A percentile compares a stretch with the other conserved stretches of the same genome.
Evolutionary conservation across 2,113 vertebrate genomes (phyloP).

Genomic region (Apodemus sylvaticus): DNA sequence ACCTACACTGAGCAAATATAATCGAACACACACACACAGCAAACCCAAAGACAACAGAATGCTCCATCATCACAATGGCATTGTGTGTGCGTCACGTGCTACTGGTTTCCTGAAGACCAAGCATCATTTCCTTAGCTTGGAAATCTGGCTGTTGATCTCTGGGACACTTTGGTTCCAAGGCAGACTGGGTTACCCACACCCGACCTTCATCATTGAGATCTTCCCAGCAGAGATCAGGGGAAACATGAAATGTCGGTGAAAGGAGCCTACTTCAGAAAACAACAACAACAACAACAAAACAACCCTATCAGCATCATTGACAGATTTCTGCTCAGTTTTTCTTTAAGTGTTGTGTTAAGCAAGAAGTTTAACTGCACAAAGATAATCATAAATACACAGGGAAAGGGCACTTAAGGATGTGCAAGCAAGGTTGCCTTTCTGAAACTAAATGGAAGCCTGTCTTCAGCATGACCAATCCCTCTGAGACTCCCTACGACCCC

Average conservation of each 20-base stretch:
- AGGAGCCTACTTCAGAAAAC: neutral
- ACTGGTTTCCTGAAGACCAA: neutral
- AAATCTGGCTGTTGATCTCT: neutral
- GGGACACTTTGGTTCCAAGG: neutral
- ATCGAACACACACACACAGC: rapidly evolving
- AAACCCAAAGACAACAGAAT: neutral
- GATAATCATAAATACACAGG: neutral
- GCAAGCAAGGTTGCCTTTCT: neutral
- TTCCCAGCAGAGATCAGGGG: too few relatives aligned
- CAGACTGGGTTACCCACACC: neutral
- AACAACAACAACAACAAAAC: neutral
- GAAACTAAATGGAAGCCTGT: neutral
- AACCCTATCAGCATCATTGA: rapidly evolving
- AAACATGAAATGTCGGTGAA: neutral
- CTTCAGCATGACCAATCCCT: neutral
- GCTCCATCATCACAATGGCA: neutral
- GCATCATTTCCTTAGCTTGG: too few relatives aligned
- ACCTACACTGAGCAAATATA: neutral
- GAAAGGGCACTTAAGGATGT: rapidly evolving
- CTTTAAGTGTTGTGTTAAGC: neutral
- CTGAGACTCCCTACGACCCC: neutral
- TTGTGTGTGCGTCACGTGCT: neutral
- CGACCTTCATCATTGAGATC: neutral
- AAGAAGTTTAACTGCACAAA: neutral
- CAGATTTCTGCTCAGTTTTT: neutral